These are phyloP conservation scores for Engraulis encrasicolus DNA, from an alignment of 2,113 vertebrate genomes.

Conservation along the genomic window DNA sequence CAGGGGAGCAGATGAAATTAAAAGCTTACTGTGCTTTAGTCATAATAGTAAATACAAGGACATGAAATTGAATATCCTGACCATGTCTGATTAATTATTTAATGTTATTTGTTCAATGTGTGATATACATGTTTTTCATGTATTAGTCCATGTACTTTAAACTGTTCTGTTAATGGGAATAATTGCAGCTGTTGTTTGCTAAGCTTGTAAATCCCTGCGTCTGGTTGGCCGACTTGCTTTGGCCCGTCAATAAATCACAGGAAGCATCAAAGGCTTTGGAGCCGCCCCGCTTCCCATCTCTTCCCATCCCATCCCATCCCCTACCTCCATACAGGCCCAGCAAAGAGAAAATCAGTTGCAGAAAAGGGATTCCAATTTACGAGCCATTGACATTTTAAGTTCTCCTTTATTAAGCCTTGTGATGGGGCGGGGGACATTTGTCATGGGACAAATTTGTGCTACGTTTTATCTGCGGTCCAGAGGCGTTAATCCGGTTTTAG, in stretches of 20 bases:
- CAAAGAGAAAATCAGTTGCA: conserved; percentile 48
- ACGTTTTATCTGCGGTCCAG: background rate
- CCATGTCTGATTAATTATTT: too few relatives aligned
- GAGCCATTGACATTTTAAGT: conserved; percentile 68
- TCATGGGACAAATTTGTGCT: conserved; percentile 1
- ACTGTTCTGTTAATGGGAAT: too few relatives aligned
- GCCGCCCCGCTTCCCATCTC: background rate
- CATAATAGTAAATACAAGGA: too few relatives aligned
- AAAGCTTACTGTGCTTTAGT: too few relatives aligned
- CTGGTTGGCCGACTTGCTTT: background rate
- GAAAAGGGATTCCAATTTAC: conserved; percentile 36
- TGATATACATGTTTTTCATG: too few relatives aligned
- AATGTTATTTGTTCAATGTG: too few relatives aligned
- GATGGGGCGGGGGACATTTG: conserved; percentile 34
- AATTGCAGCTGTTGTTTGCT: background rate
- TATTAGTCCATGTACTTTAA: too few relatives aligned
- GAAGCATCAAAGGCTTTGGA: background rate
- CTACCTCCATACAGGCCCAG: conserved; percentile 23
- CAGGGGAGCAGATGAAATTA: background rate
- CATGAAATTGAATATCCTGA: background rate
- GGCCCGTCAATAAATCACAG: background rate
- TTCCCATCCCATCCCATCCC: too few relatives aligned
- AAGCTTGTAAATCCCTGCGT: background rate
- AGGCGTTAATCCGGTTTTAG: conserved; percentile 54
- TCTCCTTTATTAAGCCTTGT: conserved; percentile 62